Percentiles rank a stretch among this genome's conserved stretches.
phyloP scores from a whole-genome alignment of 2,797 vertebrate species.

The Pteropus rufus region DNA sequence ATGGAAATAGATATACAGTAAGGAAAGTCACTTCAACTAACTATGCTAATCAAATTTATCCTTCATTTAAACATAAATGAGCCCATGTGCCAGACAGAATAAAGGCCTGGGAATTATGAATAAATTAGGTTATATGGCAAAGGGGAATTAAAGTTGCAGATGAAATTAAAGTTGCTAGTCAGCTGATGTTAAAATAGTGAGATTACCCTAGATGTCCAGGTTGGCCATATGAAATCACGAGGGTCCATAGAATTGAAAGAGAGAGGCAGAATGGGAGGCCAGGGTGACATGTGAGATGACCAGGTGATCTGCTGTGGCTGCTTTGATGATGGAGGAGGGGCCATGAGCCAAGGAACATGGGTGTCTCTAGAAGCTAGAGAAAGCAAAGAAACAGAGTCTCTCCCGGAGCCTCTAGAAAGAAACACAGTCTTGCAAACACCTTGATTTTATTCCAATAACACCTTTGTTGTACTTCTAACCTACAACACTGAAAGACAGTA shows the following conservation, averaged over 20 bases:
- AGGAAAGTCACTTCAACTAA: not conserved
- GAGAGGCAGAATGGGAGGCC: not conserved
- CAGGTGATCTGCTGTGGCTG: not conserved
- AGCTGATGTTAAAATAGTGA: not conserved
- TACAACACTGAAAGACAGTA: not conserved
- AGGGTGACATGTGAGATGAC: not conserved
- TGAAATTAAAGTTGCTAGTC: not conserved
- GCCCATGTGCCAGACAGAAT: not conserved
- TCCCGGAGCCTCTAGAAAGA: not conserved
- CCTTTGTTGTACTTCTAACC: not conserved
- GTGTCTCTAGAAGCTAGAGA: not conserved
- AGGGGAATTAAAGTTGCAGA: not conserved
- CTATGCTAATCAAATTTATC: not conserved
- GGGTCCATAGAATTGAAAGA: not conserved
- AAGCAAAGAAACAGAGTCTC: not conserved
- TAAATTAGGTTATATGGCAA: not conserved
- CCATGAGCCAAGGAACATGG: not conserved
- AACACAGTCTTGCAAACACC: not conserved
- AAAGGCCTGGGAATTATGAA: not conserved
- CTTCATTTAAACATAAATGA: not conserved
- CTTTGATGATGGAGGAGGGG: not conserved
- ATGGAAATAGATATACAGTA: not conserved
- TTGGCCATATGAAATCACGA: not conserved
- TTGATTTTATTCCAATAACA: not conserved
- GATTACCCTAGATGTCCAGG: not conserved